These are phyloP conservation scores for Embiotoca jacksoni DNA, from an alignment of 2,113 vertebrate species.

Conservation along the genomic window DNA sequence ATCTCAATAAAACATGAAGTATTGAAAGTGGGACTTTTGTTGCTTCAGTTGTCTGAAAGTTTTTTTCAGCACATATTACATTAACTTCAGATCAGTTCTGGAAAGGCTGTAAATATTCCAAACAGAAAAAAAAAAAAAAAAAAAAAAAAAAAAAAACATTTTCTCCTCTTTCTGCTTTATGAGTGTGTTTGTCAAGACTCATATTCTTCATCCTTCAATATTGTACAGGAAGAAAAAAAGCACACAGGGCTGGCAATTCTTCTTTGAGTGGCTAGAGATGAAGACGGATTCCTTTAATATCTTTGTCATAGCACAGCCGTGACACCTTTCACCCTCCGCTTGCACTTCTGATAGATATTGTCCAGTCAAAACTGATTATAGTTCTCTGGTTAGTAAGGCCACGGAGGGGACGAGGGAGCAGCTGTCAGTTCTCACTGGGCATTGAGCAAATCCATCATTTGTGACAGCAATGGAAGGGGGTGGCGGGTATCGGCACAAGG, in stretches of 20 bases:
- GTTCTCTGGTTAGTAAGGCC: constrained; percentile 44
- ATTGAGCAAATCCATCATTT: constrained; percentile 33
- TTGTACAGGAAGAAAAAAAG: constrained; percentile 29
- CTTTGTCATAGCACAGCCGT: constrained; percentile 48
- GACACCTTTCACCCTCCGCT: constrained; percentile 27
- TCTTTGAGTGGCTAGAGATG: constrained; percentile 47
- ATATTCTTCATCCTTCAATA: constrained; percentile 28
- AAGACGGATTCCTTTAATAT: constrained; percentile 75
- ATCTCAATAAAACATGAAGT: background rate
- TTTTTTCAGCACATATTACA: constrained; percentile 21
- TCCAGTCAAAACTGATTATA: constrained; percentile 64
- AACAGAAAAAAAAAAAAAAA: constrained; percentile 27
- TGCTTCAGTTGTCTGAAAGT: background rate
- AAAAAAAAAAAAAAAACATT: constrained; percentile 34
- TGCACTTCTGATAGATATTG: constrained; percentile 40
- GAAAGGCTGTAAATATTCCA: constrained; percentile 12
- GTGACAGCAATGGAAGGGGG: background rate
- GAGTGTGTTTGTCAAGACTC: constrained; percentile 23
- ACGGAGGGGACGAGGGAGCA: background rate
- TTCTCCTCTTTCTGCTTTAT: constrained; percentile 26
- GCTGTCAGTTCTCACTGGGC: constrained; percentile 36
- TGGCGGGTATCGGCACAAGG: background rate
- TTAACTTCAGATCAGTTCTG: constrained; percentile 12
- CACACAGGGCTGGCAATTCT: background rate
- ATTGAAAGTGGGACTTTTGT: background rate